These are phyloP conservation scores for Podargus strigoides DNA, from an alignment of 2,797 vertebrate genomes.

Conservation along the genomic window DNA sequence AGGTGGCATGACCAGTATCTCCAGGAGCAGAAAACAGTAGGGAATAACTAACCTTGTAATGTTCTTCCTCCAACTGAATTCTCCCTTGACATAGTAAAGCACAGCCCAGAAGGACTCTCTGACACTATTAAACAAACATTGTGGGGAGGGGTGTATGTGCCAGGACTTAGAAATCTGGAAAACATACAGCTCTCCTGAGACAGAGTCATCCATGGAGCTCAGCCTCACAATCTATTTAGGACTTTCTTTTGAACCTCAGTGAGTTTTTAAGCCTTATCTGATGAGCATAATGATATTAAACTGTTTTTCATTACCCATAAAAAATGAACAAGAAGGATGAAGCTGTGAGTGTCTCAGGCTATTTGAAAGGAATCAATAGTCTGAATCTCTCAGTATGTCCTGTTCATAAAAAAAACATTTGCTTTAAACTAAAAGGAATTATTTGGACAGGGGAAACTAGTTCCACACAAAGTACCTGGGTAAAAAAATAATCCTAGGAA, in stretches of 20 bases:
- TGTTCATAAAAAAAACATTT: neutral
- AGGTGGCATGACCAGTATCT: neutral
- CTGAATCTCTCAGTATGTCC: neutral
- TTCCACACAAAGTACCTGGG: neutral
- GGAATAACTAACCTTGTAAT: neutral
- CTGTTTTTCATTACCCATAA: slow-evolving; percentile 53
- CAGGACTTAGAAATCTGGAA: slow-evolving; percentile 19
- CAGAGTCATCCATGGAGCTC: neutral
- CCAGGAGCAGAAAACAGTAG: accelerated
- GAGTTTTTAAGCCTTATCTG: slow-evolving; percentile 54
- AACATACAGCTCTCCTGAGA: neutral
- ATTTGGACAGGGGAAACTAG: neutral
- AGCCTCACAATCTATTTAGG: slow-evolving; percentile 29
- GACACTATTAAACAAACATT: neutral
- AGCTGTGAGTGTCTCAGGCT: neutral
- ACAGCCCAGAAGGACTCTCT: neutral
- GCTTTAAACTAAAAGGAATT: neutral
- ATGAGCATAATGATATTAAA: slow-evolving; percentile 64
- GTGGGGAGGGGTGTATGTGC: neutral
- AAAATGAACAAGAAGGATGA: slow-evolving; percentile 48
- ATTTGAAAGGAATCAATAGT: slow-evolving; percentile 43
- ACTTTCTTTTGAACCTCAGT: slow-evolving; percentile 16
- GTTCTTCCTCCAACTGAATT: neutral
- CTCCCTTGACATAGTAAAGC: neutral
- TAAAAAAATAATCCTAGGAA: neutral